phyloP scores from a whole-genome alignment of 2,797 vertebrate species.

The Cryptoblepharus egeriae region DNA sequence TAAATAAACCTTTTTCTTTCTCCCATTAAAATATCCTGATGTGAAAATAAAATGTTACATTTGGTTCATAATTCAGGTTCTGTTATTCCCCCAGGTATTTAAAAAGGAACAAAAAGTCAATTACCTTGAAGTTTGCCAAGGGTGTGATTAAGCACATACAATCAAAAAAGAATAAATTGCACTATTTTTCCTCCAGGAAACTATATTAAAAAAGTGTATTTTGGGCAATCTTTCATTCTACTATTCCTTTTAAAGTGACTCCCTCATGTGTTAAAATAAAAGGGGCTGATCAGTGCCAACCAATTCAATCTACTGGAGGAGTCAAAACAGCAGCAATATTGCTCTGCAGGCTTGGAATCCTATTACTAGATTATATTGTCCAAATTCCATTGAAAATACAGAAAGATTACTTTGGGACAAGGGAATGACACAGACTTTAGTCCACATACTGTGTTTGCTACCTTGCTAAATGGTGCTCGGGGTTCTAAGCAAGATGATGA shows the following conservation, averaged over 20 bases:
- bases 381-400: slow-evolving; percentile 36
- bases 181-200: slow-evolving; percentile 33
- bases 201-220: slow-evolving; percentile 7
- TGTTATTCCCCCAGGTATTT: slow-evolving; percentile 67
- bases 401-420: slow-evolving; percentile 11
- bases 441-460: background rate
- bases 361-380: slow-evolving; percentile 16
- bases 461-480: slow-evolving; percentile 34
- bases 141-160: slow-evolving; percentile 48
- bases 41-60: slow-evolving; percentile 66
- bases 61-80: slow-evolving; percentile 64
- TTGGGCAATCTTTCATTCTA: background rate
- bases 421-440: background rate
- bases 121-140: slow-evolving; percentile 54
- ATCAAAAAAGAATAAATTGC: slow-evolving; percentile 63
- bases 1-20: slow-evolving; percentile 61
- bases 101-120: slow-evolving; percentile 70
- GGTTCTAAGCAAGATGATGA: slow-evolving; percentile 18
- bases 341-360: background rate
- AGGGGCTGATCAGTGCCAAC: slow-evolving; percentile 9
- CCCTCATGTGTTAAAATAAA: slow-evolving; percentile 1
- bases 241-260: slow-evolving; percentile 19
- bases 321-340: slow-evolving; percentile 19
- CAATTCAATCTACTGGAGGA: slow-evolving; percentile 25
- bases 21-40: slow-evolving; percentile 60